Evolutionary conservation across 2,113 vertebrate genomes (phyloP).

Genomic region (Herpailurus yagouaroundi): DNA sequence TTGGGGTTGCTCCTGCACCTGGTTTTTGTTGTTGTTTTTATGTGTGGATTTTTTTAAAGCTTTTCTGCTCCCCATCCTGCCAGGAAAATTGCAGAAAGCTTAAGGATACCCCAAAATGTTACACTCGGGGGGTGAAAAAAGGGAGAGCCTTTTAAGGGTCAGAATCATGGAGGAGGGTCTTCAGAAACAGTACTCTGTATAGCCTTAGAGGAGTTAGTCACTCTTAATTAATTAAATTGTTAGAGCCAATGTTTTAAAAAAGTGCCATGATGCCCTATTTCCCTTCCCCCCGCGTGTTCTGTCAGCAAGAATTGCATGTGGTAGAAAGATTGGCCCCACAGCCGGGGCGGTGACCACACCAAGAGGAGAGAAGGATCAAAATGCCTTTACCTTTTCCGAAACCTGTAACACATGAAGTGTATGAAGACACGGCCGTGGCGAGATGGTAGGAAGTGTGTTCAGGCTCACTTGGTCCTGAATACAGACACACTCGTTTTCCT

Average conservation of each 20-base stretch:
- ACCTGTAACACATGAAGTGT: not conserved
- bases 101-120: constrained; percentile 42
- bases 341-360: not conserved
- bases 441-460: not conserved
- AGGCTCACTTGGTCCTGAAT: not conserved
- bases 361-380: not conserved
- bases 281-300: not conserved
- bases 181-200: not conserved
- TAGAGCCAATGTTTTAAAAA: not conserved
- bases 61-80: constrained; percentile 48
- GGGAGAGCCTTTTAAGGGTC: not conserved
- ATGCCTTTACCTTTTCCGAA: not conserved
- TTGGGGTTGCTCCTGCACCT: constrained; percentile 59
- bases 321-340: not conserved
- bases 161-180: not conserved
- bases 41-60: not conserved
- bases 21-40: not conserved
- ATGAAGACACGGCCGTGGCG: not conserved
- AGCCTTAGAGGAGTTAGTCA: not conserved
- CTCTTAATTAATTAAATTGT: not conserved
- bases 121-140: not conserved
- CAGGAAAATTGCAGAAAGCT: constrained; percentile 47
- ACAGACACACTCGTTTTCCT: not conserved
- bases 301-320: not conserved
- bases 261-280: not conserved